Percentiles rank a stretch among this genome's conserved stretches.
Conservation (phyloP, 2,113 vertebrate species). For the Paradoxurus hermaphroditus region DNA sequence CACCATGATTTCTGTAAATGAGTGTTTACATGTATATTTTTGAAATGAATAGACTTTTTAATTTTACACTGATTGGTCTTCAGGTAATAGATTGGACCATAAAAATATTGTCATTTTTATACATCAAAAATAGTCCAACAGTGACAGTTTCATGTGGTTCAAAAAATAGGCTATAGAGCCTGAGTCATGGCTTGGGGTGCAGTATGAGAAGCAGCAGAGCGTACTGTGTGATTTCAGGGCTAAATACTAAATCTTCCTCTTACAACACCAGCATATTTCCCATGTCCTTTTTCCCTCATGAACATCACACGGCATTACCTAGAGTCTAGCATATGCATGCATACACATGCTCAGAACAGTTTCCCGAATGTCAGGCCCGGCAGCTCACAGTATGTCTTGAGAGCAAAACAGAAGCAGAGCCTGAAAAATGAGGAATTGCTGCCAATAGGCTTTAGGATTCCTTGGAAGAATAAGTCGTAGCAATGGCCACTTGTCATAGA, state of each 20-base stretch:
- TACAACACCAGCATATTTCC: neutral
- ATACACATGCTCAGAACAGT: neutral
- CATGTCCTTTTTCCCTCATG: neutral
- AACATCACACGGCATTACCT: neutral
- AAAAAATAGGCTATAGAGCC: neutral
- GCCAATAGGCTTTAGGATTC: neutral
- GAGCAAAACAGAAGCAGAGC: neutral
- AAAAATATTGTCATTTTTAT: neutral
- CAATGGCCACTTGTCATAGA: neutral
- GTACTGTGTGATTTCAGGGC: rapidly evolving
- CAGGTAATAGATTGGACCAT: neutral
- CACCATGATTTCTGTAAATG: neutral
- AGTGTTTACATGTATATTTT: neutral
- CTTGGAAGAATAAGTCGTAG: neutral
- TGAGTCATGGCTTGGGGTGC: neutral
- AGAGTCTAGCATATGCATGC: rapidly evolving
- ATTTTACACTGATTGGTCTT: neutral
- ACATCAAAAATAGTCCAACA: neutral
- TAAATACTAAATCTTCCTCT: neutral
- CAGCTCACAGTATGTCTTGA: neutral
- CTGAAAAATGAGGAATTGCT: neutral
- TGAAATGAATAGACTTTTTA: neutral
- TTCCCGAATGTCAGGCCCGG: neutral
- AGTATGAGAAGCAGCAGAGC: neutral
- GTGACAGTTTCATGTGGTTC: neutral